Conservation (phyloP, 2,113 vertebrate genomes). For the Bostrychus sinensis region DNA sequence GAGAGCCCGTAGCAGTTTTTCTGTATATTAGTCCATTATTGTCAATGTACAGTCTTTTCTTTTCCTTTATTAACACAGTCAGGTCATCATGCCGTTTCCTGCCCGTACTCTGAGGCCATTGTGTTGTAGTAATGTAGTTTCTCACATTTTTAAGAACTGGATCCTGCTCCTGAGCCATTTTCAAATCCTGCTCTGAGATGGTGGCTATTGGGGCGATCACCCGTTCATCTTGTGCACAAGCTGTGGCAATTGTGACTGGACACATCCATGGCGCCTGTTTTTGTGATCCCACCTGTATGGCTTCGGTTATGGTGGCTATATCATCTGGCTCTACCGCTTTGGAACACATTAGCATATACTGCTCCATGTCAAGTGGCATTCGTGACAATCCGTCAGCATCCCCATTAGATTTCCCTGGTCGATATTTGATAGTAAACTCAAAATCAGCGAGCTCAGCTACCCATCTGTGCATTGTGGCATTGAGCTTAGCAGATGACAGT, state of each 20-base stretch:
- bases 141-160: no score
- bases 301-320: neutral
- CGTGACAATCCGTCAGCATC: neutral
- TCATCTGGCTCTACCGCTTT: neutral
- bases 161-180: no score
- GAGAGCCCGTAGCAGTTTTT: no score
- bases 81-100: neutral
- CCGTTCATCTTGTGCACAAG: neutral
- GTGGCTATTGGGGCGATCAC: no score
- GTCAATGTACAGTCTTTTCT: no score
- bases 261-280: neutral
- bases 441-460: neutral
- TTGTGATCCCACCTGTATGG: neutral
- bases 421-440: neutral
- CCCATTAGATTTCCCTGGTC: neutral
- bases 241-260: neutral
- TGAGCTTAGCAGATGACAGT: neutral
- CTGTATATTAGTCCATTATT: no score
- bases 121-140: no score
- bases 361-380: neutral
- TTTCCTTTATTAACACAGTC: neutral
- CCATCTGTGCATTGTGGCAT: neutral
- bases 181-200: no score
- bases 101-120: no score
- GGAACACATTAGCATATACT: neutral